phyloP scores from a whole-genome alignment of 2,797 vertebrate genomes.

The Myotis myotis region DNA sequence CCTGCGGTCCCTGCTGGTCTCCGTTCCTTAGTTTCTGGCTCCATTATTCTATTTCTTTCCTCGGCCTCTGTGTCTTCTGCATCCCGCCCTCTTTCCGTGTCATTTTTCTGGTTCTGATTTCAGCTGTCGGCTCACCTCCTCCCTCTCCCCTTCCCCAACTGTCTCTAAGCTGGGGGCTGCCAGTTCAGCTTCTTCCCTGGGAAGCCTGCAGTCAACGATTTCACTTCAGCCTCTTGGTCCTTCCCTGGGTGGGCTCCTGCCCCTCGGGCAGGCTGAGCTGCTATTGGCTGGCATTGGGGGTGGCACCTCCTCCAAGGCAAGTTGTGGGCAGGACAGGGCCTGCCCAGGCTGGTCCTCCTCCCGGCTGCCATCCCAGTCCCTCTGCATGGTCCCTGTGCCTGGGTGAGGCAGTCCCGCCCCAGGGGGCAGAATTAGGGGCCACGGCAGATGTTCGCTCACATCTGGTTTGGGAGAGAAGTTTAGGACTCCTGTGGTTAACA shows the following conservation, averaged over 20 bases:
- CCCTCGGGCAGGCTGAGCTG: background rate
- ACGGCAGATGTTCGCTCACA: background rate
- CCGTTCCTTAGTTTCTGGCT: background rate
- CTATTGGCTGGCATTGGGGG: background rate
- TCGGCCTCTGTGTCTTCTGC: background rate
- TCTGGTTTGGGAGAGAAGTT: background rate
- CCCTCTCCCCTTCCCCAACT: background rate
- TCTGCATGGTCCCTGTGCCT: background rate
- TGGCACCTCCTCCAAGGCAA: background rate
- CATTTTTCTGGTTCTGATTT: background rate
- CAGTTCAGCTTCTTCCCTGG: background rate
- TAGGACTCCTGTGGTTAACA: background rate
- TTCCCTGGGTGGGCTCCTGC: background rate
- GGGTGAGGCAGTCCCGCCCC: background rate
- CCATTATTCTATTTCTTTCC: background rate
- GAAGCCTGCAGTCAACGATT: background rate
- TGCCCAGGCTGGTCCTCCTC: constrained; percentile 14
- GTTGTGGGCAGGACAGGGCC: background rate
- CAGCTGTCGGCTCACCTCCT: background rate
- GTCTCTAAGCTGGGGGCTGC: background rate
- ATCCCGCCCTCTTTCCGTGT: background rate
- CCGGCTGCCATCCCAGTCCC: background rate
- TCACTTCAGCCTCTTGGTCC: background rate
- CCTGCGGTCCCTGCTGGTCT: background rate
- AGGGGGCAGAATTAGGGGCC: background rate